Evolutionary conservation across 2,888 invertebrate genomes (phyloP), one percentile per base, ranked within the genome.

Genomic region (Synergus umbraculus): DNA sequence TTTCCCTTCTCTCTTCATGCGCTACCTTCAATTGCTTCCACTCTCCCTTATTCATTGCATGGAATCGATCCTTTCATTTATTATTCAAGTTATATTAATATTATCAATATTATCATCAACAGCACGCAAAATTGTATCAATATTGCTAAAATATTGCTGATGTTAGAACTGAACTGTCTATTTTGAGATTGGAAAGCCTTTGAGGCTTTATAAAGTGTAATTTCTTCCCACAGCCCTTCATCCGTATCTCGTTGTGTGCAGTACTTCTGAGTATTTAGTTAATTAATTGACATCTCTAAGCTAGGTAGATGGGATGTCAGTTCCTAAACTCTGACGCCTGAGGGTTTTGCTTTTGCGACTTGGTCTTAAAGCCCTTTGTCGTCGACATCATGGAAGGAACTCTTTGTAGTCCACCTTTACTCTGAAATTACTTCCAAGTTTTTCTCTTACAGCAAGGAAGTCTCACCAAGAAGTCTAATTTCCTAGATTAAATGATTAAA

Each of bases 261-360:
- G 46, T 54, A n/a, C 58, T 54, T 77, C 54, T 41, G n/a, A 18
- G 64, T 65, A 43, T 79, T 82, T 78, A 79, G 86, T 83, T 89
- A 89, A 89, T 89, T 89, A 89, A 89, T 89, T 89, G 89, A 89
- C 87, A 87, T 87, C 85, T 86, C 85, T 86, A 86, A 87, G 87
- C 88, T 89, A 88, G 88, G 89, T 88, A 86, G 88, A 88, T 86
- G 86, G 87, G 87, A 88, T 86, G 87, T 88, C 88, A 87, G 85
- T 78, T 84, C 77, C 83, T 84, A 83, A 37, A 67, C 41, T 83
- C 84, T 80, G 85, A 84, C 81, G 87, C 89, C 86, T 82, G 81
- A 79, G 86, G 87, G 87, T 86, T 82, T 84, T 82, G 85, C 86
- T 84, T 88, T 87, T 85, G 87, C 84, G 85, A 86, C 84, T 85